Conservation (phyloP, 2,113 vertebrate genomes). For the Ploceus nigricollis region DNA sequence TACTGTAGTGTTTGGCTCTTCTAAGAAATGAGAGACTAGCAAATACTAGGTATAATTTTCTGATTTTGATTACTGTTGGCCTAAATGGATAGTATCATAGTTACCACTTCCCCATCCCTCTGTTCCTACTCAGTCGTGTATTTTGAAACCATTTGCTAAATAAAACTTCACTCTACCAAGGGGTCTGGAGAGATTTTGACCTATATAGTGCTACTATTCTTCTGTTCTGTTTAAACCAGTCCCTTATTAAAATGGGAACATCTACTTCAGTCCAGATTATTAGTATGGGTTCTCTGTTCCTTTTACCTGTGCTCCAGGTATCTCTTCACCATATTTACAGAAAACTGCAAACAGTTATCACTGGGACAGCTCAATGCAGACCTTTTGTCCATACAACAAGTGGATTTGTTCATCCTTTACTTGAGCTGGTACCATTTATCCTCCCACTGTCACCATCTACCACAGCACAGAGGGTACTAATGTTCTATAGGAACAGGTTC, state of each 20-base stretch:
- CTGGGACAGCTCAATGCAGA: not conserved
- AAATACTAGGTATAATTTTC: not conserved
- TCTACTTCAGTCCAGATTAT: not conserved
- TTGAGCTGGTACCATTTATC: not conserved
- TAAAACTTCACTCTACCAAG: not conserved
- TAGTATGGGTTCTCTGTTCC: not conserved
- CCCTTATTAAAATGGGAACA: not conserved
- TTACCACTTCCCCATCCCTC: not conserved
- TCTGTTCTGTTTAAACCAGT: not conserved
- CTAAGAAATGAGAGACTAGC: not conserved
- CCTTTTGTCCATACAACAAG: not conserved
- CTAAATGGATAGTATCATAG: not conserved
- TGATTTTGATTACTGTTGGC: not conserved
- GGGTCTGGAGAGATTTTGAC: not conserved
- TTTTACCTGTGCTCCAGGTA: not conserved
- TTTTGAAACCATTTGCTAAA: not conserved
- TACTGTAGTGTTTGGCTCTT: not conserved
- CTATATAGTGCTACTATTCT: not conserved
- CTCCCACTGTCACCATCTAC: not conserved
- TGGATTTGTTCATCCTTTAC: not conserved
- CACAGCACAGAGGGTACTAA: not conserved
- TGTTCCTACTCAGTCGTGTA: not conserved
- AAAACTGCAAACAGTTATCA: not conserved
- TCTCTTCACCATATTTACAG: not conserved
- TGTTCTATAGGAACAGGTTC: not conserved